phyloP scores from a whole-genome alignment of 2,113 vertebrate species.

The Xerus inauris region DNA sequence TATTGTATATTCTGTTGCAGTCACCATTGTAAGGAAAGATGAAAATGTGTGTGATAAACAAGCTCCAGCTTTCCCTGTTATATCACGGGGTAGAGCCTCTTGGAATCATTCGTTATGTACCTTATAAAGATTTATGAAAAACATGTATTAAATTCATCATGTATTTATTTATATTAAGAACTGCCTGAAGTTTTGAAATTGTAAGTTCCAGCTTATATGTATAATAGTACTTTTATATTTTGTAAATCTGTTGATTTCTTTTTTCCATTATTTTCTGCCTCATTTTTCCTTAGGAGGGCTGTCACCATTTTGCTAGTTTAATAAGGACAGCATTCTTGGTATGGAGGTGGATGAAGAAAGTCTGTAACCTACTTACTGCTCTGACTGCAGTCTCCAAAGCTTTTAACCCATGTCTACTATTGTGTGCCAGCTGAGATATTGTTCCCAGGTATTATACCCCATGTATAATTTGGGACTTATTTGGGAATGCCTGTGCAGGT shows the following conservation, averaged over 20 bases:
- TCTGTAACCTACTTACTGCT: background rate
- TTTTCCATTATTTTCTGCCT: background rate
- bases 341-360: background rate
- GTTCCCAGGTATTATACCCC: background rate
- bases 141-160: background rate
- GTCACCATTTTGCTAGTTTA: background rate
- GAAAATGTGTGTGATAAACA: background rate
- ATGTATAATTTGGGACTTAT: background rate
- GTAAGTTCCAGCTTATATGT: background rate
- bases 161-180: background rate
- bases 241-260: background rate
- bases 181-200: background rate
- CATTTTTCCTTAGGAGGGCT: background rate
- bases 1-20: background rate
- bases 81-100: background rate
- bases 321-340: background rate
- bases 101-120: background rate
- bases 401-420: background rate
- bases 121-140: constrained; percentile 5
- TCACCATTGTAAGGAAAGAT: background rate
- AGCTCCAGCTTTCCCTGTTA: background rate
- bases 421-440: background rate
- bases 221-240: background rate
- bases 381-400: background rate
- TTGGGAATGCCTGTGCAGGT: too few species aligned